Evolutionary conservation across 2,113 vertebrate genomes (phyloP), one percentile per base, ranked within the genome.

Genomic region (Passer montanus): DNA sequence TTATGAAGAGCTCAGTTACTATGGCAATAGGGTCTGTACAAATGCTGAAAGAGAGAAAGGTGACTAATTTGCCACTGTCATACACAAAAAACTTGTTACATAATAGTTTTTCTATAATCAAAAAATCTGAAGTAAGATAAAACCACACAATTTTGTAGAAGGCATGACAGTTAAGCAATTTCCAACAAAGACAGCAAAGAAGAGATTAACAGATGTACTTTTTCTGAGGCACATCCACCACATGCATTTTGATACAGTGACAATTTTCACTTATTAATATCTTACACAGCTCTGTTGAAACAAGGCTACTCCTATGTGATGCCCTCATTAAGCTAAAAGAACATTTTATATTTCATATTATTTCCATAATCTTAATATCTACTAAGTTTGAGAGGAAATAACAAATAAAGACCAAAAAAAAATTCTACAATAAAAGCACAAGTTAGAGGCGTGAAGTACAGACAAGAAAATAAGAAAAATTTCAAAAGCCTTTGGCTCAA

Each of bases 1-100:
- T 94, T 78, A 84, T 33, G 68, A 96, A 74, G 73, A 93, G 93
- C 95, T 92, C 93, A 77, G 94, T 96, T 96, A 94, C 94, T 96
- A 96, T 96, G 94, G 93, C 90, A 97, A 96, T 96, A 52, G 56
- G 69, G 92, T 67, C 92, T 90, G 90, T 33, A 89, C n/a, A 93
- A 95, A 93, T 35, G 46, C 60, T 80, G 86, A 86, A 95, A 93
- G 92, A 94, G 62, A 87, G 94, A 96, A 95, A 97, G 94, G 94
- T 95, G 92, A 94, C 93, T 97, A 92, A 95, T 94, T 94, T 96
- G 90, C 53, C 37, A 85, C 81, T 82, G 74, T 76, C 82, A 85
- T 14, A 79, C 33, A 90, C 49, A 77, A 93, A 91, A 93, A 95
- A 69, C 58, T 87, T 52, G 86, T 95, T 95, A 95, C 22, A 79